Evolutionary conservation across 1,140 invertebrate species (phyloP), one percentile per base, ranked within the genome.

Genomic region (Eueides isabella): DNA sequence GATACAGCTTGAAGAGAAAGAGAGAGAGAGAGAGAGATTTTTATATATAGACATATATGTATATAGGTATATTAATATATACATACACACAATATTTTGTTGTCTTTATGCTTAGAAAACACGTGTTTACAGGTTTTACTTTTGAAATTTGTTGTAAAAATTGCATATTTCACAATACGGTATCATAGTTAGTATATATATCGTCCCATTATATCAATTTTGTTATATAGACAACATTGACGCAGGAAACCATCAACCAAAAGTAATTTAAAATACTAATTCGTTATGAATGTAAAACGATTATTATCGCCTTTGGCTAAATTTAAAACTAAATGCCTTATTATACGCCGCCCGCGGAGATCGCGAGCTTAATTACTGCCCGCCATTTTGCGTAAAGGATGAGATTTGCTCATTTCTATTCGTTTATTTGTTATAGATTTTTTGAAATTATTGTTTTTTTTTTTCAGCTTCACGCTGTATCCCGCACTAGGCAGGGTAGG

Each of bases 291-390:
- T 72, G 29, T 72, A 72, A 72, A 72, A 66, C 63, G 70, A 72
- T 66, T 71, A 71, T 71, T 72, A 72, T 35, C 62, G 70, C 70
- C 63, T 31, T 48, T 48, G 63, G 70, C 70, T 55, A 63, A 65
- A 66, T 72, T 65, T 72, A 72, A 72, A 72, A 44, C 41, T 44
- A 44, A 66, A 63, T 63, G 61, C 71, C 76, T 74, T 74, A 73
- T 77, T 73, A 72, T 44, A 41, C 31, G 65, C 62, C 62, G 63
- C 70, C 70, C 23, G 38, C 35, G 63, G 70, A 19, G 65, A 67
- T 67, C 62, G 19, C 33, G 35, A 35, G 65, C 30, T 67, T 73
- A 73, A 67, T 62, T 73, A 73, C 30, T n/a, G 28, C 31, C 28
- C 62, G 70, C 70, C 70, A 72, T 72, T 72, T 72, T 65, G 63